Evolutionary conservation across 2,113 vertebrate species (phyloP).

Genomic region (Cyprinodon brontotheroides): DNA sequence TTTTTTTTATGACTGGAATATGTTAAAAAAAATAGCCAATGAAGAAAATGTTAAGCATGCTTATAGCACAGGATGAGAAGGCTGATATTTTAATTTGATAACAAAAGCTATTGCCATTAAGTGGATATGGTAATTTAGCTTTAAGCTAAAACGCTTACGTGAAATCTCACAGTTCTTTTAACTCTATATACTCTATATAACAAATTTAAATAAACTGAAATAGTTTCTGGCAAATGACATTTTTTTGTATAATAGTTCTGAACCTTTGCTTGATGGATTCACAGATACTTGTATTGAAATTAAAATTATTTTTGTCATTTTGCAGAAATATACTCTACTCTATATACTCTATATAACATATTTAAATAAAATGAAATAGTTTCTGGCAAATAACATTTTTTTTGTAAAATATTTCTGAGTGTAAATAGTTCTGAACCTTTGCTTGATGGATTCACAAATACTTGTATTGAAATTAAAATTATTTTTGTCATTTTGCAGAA

Average conservation of each 20-base stretch:
- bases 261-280: neutral
- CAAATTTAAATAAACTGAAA: too few relatives aligned
- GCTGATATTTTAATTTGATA: conserved; percentile 26
- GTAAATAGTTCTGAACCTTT: neutral
- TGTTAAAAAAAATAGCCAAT: neutral
- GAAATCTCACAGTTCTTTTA: neutral
- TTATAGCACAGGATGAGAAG: neutral
- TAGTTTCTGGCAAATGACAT: neutral
- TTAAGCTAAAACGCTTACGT: neutral
- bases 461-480: neutral
- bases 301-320: neutral
- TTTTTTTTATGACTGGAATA: neutral
- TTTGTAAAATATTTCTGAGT: neutral
- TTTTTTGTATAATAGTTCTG: neutral
- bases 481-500: neutral
- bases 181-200: neutral
- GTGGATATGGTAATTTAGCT: conserved; percentile 18
- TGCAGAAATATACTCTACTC: neutral
- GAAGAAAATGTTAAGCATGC: neutral
- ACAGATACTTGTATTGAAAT: neutral
- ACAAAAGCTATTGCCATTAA: conserved; percentile 21
- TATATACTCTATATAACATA: neutral
- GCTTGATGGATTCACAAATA: neutral
- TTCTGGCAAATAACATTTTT: neutral
- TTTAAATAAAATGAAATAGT: neutral